A percentile compares a stretch with the other conserved stretches of the same genome.
phyloP scores from a whole-genome alignment of 2,113 vertebrate species.

The Corapipo altera region DNA sequence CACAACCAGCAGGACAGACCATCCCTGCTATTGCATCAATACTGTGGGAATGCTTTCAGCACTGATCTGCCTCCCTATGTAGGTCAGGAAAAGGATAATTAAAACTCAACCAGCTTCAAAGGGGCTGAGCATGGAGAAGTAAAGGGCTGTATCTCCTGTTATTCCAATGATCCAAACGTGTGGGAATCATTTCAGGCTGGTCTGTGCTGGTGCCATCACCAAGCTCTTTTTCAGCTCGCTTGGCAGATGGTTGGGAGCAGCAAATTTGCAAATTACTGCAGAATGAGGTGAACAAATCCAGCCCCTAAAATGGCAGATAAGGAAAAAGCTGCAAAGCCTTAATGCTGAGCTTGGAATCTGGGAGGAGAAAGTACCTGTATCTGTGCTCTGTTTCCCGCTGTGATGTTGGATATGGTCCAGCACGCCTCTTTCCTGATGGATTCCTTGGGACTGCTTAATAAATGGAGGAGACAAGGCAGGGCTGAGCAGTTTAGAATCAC shows the following conservation, averaged over 20 bases:
- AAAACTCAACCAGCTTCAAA: background rate
- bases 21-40: background rate
- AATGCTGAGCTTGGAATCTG: background rate
- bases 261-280: background rate
- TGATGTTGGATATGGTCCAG: slow-evolving; percentile 99
- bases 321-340: background rate
- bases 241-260: background rate
- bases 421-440: slow-evolving; percentile 98
- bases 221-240: background rate
- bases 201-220: background rate
- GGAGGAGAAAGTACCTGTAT: slow-evolving; percentile 84
- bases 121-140: background rate
- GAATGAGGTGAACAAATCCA: background rate
- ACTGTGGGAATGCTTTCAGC: background rate
- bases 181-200: background rate
- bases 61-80: background rate
- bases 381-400: slow-evolving; percentile 94
- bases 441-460: slow-evolving; percentile 95
- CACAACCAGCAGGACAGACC: background rate
- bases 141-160: background rate
- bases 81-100: background rate
- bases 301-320: background rate
- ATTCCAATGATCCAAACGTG: background rate
- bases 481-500: slow-evolving; percentile 98
- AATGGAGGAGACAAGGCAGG: slow-evolving; percentile 94